Base-by-base conservation (phyloP, 2,113 vertebrate species). In the Clarias magur region DNA sequence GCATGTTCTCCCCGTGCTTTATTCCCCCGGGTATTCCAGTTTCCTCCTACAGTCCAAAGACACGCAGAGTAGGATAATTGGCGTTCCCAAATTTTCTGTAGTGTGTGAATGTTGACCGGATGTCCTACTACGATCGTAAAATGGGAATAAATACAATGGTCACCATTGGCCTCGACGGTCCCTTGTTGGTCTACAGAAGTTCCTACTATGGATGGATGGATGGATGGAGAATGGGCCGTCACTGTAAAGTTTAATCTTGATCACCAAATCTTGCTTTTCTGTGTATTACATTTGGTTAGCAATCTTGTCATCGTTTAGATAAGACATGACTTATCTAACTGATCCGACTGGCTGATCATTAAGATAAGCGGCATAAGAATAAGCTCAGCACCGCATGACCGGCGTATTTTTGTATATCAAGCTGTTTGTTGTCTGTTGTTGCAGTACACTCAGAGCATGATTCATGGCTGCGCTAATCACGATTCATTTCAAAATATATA, bases 381-480 rank as follows among this genome's bases (percentile, higher is more conserved):
- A 5, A 81, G 57, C 57, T 62, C 79, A 81, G 57, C 75, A 72
- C 63, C 25, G 17, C 30, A 59, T 54, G 72, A 23, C 53, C 25
- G 6, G 7, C 54, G 83, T 83, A 89, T 89, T 89, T 65, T 85
- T 88, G n/a, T 79, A 65, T 83, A 25, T 80, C 89, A 83, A 80
- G 54, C 86, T 89, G 79, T 78, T 87, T 83, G 19, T 87, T 62
- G n/a, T 88, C 83, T 85, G 82, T 88, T 83, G 48, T 65, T 79
- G 27, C 63, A 34, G 60, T 79, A 84, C n/a, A 88, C 57, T 85
- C 70, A 56, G 25, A 87, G 82, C 8, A 80, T 85, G 60, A 87
- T 76, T 86, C 83, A 87, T 65, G 62, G 23, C 48, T 80, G 60
- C 76, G 57, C 25, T 34, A 80, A 67, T 65, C 76, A 65, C 27